Evolutionary conservation across 1,140 invertebrate species (phyloP), one percentile per base, ranked within the genome.

Genomic region (Achroia grisella): DNA sequence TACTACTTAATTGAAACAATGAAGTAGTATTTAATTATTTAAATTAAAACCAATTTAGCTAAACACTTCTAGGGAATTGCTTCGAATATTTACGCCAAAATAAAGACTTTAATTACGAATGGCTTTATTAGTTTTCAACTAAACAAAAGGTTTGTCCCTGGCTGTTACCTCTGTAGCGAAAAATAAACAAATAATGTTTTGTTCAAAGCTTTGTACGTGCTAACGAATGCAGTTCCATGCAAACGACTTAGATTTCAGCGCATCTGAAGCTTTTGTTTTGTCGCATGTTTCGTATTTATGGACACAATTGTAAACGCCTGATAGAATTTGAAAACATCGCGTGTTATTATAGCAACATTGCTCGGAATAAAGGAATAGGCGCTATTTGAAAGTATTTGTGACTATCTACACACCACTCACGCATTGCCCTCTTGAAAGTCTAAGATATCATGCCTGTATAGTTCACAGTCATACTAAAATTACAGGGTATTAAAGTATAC

Each of bases 141-240:
- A 12, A 30, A 31, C 31, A 41, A 15, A 54, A 51, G 53, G 35
- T 42, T 55, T 55, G 47, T 39, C 43, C n/a, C 17, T 36, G 12
- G 42, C 17, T 17, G 29, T 44, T 56, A 33, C 34, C 50, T 55
- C 56, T 53, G 32, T 34, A 53, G 54, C 58, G 17, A 42, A 56
- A 56, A 39, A 61, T 44, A 56, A 55, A 55, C 43, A 59, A 56
- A 55, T 29, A 45, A 48, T 49, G 42, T 41, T 45, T 28, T 42
- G 45, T 37, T 54, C 13, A 46, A 48, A 43, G 29, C 49, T 61
- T 60, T 46, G 48, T 61, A 45, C 49, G 44, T 43, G 41, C 51
- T 51, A 54, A 44, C 37, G 30, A 36, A 45, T 48, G 48, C 39
- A 53, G 11, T 42, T 30, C 29, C 39, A 40, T 10, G 32, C 1